Evolutionary conservation across 2,113 vertebrate genomes (phyloP), one percentile per base, ranked within the genome.

Genomic region (Pelmatolapia mariae): DNA sequence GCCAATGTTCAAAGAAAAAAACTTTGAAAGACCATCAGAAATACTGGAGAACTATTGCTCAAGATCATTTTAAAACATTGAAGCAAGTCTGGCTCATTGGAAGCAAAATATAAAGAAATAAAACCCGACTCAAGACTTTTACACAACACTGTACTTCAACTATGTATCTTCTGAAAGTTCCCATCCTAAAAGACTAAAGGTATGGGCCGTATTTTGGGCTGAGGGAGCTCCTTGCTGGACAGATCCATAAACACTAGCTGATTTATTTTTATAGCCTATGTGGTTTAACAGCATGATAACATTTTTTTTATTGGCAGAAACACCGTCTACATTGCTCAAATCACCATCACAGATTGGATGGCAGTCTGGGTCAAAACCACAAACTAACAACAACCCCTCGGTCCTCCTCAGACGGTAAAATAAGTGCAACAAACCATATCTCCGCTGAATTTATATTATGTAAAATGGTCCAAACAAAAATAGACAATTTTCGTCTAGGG

Each of bases 281-380:
- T 16, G n/a, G 57, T 89, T 95, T 91, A 89, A 91, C 68, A 82
- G 88, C 86, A 82, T 83, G 38, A 89, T 73, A 85, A 89, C 86
- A 81, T 57, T 61, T 56, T 26, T 50, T 82, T 93, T 79, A 79
- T 90, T 85, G 84, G 80, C 89, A 76, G 61, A 88, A 54, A 85
- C 11, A 26, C 50, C 2, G 2, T 68, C 82, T 59, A 56, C 52
- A 91, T 87, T 89, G 86, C 76, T 85, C 40, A 76, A 86, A 82
- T 92, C 85, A 36, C 26, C 50, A 90, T 56, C 87, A 86, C 86
- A 94, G 87, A 93, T 91, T 84, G 91, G 85, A 78, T 29, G 11
- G 43, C 80, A 93, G 84, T 68, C 84, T 82, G 54, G 86, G 80
- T 82, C 36, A 47, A 86, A 82, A 91, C 53, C 47, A 57, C 79